These are phyloP conservation scores for Ceratosolen fusciceps DNA, from an alignment of 1,140 invertebrate species.

Conservation along the genomic window DNA sequence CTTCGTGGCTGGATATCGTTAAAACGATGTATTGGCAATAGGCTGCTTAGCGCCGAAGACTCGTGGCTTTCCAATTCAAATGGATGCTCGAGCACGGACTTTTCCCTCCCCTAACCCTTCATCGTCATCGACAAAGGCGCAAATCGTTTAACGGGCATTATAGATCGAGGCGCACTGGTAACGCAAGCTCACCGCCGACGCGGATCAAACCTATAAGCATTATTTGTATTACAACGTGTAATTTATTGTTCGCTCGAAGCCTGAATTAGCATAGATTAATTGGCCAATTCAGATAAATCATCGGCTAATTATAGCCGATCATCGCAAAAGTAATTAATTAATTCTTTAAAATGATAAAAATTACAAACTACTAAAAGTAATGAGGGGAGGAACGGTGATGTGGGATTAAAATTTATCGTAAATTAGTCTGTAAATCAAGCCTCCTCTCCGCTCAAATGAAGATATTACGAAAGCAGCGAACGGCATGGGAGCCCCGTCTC, in stretches of 20 bases:
- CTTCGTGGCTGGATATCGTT: too few relatives aligned
- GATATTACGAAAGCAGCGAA: constrained; percentile 37
- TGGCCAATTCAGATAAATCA: not conserved
- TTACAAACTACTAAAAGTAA: not conserved
- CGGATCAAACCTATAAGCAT: not conserved
- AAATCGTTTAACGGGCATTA: too few relatives aligned
- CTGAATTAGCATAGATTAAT: not conserved
- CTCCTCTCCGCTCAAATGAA: constrained; percentile 23
- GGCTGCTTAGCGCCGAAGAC: too few relatives aligned
- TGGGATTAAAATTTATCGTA: not conserved
- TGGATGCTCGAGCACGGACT: too few relatives aligned
- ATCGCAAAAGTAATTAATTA: not conserved
- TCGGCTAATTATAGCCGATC: not conserved
- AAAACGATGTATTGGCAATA: too few relatives aligned
- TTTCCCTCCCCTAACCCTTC: too few relatives aligned
- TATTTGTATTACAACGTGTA: not conserved
- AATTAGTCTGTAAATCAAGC: constrained; percentile 1
- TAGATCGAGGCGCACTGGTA: too few relatives aligned
- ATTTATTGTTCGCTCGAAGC: not conserved
- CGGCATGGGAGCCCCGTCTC: not conserved
- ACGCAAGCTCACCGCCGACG: not conserved
- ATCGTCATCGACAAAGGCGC: too few relatives aligned
- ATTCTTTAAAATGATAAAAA: not conserved
- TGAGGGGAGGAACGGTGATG: not conserved
- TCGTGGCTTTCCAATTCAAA: too few relatives aligned